Evolutionary conservation across 1,140 invertebrate genomes (phyloP), one percentile per base, ranked within the genome.

Genomic region (Hycleus cichorii): DNA sequence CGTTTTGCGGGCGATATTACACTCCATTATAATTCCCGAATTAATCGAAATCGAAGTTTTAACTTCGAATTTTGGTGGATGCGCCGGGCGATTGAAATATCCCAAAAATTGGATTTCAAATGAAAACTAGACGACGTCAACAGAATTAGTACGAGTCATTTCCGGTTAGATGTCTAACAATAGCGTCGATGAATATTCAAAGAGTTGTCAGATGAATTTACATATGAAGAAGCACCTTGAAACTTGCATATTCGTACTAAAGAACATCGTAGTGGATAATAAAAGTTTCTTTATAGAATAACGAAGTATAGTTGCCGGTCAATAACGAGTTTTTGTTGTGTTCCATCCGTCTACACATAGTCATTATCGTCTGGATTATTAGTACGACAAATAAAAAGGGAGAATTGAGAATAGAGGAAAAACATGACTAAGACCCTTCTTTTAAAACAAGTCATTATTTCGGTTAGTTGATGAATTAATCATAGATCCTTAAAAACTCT

Each of bases 111-210:
- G 1, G 18, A 18, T 18, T 18, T 18, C 52, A 6, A 25, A 56
- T 60, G 11, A 59, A 32, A 32, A 32, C 18, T 3, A 32, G 32
- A 32, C 32, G 7, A 32, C 32, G 46, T 60, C 63, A 63, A 63
- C 56, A 10, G 49, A 63, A 63, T 63, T 63, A 63, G 61, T 61
- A 59, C 53, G 59, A 56, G 61, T 61, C 61, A 7, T 7, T 5
- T 32, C 45, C 32, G 47, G 48, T 49, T 47, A 59, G 59, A 60
- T 62, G 48, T 49, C 39, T 54, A 57, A 49, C 47, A 57, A 64
- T 59, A 59, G 60, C 39, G 48, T 45, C 39, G 58, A 64, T 66
- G 64, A 66, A 66, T 66, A 66, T 66, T 66, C 64, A 66, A 60
- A 63, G 45, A 48, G 42, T 39, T 32, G 7, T 7, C 32, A 32